Conservation (phyloP, 2,797 vertebrate genomes). For the Tenualosa thibaudeaui region DNA sequence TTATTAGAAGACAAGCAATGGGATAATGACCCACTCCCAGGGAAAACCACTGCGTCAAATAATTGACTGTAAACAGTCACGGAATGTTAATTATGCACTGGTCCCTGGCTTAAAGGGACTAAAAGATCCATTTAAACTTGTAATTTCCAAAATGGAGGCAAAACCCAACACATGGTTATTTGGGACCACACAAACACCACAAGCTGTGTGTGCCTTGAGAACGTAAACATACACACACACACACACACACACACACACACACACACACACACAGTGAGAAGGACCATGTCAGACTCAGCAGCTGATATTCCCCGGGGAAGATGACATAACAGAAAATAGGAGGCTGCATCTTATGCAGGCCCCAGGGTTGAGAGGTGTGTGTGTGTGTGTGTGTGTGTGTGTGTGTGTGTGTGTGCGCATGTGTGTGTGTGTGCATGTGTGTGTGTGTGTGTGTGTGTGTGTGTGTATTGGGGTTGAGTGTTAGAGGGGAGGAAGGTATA, state of each 20-base stretch:
- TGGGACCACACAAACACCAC: conserved; percentile 46
- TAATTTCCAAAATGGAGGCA: conserved; percentile 53
- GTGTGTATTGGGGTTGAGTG: background rate
- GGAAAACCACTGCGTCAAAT: conserved; percentile 67
- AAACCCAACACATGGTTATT: conserved; percentile 53
- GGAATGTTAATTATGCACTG: conserved; percentile 74
- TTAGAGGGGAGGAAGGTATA: background rate
- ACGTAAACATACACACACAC: background rate
- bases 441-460: background rate
- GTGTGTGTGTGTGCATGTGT: no score
- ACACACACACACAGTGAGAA: conserved; percentile 38
- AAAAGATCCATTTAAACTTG: conserved; percentile 60
- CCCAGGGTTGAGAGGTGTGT: no score
- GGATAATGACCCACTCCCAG: conserved; percentile 66
- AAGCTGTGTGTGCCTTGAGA: conserved; percentile 25
- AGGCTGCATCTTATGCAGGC: background rate
- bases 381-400: no score
- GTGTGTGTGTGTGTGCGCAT: no score
- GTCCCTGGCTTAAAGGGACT: conserved; percentile 57
- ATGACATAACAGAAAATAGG: background rate
- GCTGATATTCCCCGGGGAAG: background rate
- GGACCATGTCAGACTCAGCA: background rate
- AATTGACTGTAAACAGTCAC: conserved; percentile 74
- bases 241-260: conserved; percentile 41
- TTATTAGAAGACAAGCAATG: conserved; percentile 61